phyloP scores from a whole-genome alignment of 1,140 invertebrate species.

The Lutraria rhynchaena region DNA sequence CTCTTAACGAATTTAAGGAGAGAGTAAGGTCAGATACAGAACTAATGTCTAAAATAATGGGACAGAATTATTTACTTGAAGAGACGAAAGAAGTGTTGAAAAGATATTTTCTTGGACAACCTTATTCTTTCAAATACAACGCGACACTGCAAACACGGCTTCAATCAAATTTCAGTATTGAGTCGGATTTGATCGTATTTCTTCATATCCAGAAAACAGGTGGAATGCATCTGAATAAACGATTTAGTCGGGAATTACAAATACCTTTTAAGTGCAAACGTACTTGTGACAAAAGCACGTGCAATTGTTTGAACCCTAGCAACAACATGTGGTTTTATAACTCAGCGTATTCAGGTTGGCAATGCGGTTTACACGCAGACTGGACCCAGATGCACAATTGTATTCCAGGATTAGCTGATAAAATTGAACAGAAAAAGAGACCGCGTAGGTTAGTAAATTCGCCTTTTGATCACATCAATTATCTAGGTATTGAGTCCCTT shows the following conservation, averaged over 20 bases:
- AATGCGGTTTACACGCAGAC: conserved; percentile 41
- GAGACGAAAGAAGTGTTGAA: neutral
- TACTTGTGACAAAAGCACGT: neutral
- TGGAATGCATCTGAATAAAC: conserved; percentile 13
- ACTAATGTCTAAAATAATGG: neutral
- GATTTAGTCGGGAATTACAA: neutral
- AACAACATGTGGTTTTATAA: conserved; percentile 25
- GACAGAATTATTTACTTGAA: neutral
- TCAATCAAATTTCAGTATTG: conserved; percentile 3
- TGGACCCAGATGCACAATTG: conserved; percentile 43
- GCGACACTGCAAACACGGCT: neutral
- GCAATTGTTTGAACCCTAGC: conserved; percentile 12
- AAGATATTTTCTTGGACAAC: conserved; percentile 5
- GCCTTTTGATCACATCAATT: neutral
- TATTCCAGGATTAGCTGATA: conserved; percentile 1
- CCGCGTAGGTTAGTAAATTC: neutral
- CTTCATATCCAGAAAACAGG: conserved; percentile 46
- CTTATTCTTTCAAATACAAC: conserved; percentile 11
- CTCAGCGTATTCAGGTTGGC: conserved; percentile 23
- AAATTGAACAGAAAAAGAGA: neutral
- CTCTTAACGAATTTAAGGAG: neutral
- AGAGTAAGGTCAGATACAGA: neutral
- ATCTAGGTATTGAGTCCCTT: no score
- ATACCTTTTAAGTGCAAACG: conserved; percentile 30
- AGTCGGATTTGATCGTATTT: conserved; percentile 28